Evolutionary conservation across 2,888 invertebrate genomes (phyloP).

Genomic region (Sipha maydis): DNA sequence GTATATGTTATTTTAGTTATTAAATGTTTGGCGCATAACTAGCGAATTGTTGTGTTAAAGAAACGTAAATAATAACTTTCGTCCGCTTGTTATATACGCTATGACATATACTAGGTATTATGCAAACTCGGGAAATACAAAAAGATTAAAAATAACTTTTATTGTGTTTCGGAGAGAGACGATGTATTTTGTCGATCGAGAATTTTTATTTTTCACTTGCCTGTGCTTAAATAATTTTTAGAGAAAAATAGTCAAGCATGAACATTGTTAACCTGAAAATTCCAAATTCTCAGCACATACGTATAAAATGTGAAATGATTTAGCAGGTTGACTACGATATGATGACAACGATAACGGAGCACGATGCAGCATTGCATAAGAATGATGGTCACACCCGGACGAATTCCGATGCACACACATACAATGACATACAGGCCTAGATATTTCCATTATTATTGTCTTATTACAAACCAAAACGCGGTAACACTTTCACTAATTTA

Average conservation of each 20-base stretch:
- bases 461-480: neutral
- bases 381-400: conserved; percentile 52
- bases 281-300: conserved; percentile 31
- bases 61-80: neutral
- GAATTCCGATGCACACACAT: conserved; percentile 15
- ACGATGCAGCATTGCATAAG: conserved; percentile 30
- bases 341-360: neutral
- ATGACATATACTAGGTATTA: too few species aligned
- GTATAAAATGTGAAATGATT: neutral
- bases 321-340: neutral
- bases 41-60: neutral
- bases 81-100: too few species aligned
- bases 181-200: too few species aligned
- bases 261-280: conserved; percentile 21
- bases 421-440: conserved; percentile 33
- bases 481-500: conserved; percentile 57
- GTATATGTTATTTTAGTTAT: too few species aligned
- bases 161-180: too few species aligned
- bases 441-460: conserved; percentile 43
- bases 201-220: too few species aligned
- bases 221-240: neutral
- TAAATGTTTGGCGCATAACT: neutral
- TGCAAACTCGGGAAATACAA: too few species aligned
- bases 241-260: neutral
- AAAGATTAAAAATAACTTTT: too few species aligned